Percentiles rank a stretch among this genome's conserved stretches.
Evolutionary conservation across 1,140 invertebrate species (phyloP).

Genomic region (Pantala flavescens): DNA sequence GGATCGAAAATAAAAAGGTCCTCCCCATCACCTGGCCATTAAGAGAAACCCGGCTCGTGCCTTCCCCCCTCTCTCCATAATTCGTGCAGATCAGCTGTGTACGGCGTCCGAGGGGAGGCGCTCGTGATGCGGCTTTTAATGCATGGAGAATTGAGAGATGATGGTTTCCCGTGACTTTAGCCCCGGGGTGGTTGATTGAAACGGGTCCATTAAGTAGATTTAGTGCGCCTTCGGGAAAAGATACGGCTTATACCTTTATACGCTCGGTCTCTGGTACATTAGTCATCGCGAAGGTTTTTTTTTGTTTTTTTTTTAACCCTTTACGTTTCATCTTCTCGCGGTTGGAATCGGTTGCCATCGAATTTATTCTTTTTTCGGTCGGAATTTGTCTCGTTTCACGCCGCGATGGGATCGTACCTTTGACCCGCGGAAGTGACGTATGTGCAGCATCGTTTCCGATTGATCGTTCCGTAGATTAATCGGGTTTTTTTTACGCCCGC

Average conservation of each 20-base stretch:
- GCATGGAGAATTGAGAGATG: conserved; percentile 8
- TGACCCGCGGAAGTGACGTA: no score
- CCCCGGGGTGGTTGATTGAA: background rate
- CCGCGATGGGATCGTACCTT: background rate
- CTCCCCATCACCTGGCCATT: no score
- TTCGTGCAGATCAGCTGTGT: background rate
- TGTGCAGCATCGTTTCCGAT: no score
- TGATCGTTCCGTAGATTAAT: no score
- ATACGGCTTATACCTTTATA: background rate
- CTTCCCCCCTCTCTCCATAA: no score
- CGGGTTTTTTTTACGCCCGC: no score
- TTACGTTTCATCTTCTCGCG: background rate
- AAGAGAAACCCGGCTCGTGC: no score
- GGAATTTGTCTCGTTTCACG: background rate
- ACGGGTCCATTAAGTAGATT: background rate
- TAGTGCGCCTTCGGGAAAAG: background rate
- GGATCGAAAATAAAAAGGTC: no score
- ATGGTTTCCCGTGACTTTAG: background rate
- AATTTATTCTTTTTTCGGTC: background rate
- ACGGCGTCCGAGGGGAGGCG: background rate
- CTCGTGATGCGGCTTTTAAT: background rate
- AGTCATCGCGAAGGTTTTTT: background rate
- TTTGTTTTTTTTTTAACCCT: no score
- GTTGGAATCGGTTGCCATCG: background rate
- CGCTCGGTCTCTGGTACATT: background rate